Evolutionary conservation across 2,113 vertebrate species (phyloP), one percentile per base, ranked within the genome.

Genomic region (Brienomyrus longianalis): DNA sequence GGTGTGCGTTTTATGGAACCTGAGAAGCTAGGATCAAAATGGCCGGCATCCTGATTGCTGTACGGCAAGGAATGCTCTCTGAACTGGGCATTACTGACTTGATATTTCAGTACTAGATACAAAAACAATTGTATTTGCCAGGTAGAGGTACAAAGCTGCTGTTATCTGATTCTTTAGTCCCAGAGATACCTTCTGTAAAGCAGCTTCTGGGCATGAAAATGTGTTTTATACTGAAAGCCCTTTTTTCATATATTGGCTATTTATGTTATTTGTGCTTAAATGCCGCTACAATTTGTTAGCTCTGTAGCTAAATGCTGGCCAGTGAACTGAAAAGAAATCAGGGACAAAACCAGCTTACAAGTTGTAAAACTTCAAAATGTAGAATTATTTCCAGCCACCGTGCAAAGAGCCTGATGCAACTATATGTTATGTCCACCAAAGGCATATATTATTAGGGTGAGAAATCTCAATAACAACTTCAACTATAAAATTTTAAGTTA

Each of bases 1-100:
- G 27, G 6, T 48, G 2, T 17, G 5, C 43, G 50, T 47, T 90
- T 21, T 59, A 88, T 48, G 52, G 51, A 83, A 43, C 70, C 74
- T 90, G 51, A 83, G 66, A 43, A 47, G 45, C 50, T 5, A 59
- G 89, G 51, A 51, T 80, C 66, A 39, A 59, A 74, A 83, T 88
- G 62, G 48, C 50, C 31, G 5, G 27, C 89, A 39, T 56, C 51
- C 31, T 87, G 84, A 87, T 77, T 59, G 15, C 47, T 70, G 27
- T 31, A 19, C 5, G 48, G 35, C 19, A 74, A 74, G 45, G 84
- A 39, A 35, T 43, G 17, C 35, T 70, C n/a, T 70, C 62, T 13
- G 27, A 70, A 70, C 62, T 27, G n/a, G 62, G 27, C 27, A 27
- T 70, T 19, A 43, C 35, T 43, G 13, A 17, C 62, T 56, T 17